Percentiles rank a stretch among this genome's conserved stretches.
These are phyloP conservation scores for Henricia sp. DNA, from an alignment of 53 echinoderm and acorn worm species.

Conservation along the genomic window DNA sequence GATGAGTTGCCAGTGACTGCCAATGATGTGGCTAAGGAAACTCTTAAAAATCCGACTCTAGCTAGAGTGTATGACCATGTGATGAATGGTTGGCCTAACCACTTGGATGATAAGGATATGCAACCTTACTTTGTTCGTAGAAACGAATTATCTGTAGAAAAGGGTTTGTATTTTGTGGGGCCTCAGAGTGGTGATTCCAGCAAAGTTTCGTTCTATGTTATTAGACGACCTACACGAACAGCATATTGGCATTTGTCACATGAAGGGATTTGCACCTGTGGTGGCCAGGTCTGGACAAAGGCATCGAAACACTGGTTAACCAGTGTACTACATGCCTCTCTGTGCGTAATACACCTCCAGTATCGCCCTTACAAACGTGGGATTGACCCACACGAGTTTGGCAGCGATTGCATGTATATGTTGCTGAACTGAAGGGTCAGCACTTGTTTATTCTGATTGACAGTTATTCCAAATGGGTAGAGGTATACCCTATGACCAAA, in stretches of 20 bases:
- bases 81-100: constrained; percentile 42
- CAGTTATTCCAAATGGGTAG: constrained; percentile 66
- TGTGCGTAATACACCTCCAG: constrained; percentile 13
- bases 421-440: constrained; percentile 28
- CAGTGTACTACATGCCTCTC: constrained; percentile 37
- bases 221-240: constrained; percentile 35
- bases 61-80: constrained; percentile 34
- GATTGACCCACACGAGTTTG: constrained; percentile 48
- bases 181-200: constrained; percentile 45
- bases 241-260: constrained; percentile 58
- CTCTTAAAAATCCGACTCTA: constrained; percentile 43
- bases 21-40: constrained; percentile 37
- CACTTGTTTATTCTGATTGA: constrained; percentile 59
- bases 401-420: constrained; percentile 60
- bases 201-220: constrained; percentile 1
- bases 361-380: constrained; percentile 61
- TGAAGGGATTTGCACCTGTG: constrained; percentile 28
- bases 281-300: constrained; percentile 65
- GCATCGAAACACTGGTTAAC: constrained; percentile 16
- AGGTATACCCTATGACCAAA: constrained; percentile 59
- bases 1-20: constrained; percentile 51
- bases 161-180: constrained; percentile 28
- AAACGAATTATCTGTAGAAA: constrained; percentile 28
- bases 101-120: constrained; percentile 11
- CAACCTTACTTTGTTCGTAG: constrained; percentile 11